phyloP scores from a whole-genome alignment of 2,888 invertebrate genomes.

The Leptothorax acervorum region DNA sequence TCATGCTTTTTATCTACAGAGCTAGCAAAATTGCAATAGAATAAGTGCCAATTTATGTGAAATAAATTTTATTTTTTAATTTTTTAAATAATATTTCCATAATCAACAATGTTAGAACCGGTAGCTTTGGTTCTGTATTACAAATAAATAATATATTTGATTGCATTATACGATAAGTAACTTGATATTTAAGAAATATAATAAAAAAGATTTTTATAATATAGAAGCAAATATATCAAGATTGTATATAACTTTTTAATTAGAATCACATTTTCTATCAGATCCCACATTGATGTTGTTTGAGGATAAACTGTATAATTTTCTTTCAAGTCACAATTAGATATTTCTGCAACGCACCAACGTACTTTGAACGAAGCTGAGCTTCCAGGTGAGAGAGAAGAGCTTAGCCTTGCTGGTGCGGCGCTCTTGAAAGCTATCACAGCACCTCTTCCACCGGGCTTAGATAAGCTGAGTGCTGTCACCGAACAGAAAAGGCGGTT shows the following conservation, averaged over 20 bases:
- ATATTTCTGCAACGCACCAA: constrained; percentile 90
- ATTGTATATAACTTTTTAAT: not conserved
- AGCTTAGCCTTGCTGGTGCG: constrained; percentile 90
- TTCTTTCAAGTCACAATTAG: constrained; percentile 88
- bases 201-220: not conserved
- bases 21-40: not conserved
- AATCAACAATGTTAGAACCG: too few relatives aligned
- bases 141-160: not conserved
- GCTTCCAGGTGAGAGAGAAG: constrained; percentile 88
- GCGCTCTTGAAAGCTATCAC: constrained; percentile 91
- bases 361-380: constrained; percentile 91
- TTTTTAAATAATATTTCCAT: too few relatives aligned
- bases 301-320: not conserved
- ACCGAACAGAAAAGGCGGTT: constrained; percentile 93
- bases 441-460: constrained; percentile 81
- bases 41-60: too few relatives aligned
- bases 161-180: not conserved
- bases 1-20: not conserved
- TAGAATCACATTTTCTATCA: not conserved
- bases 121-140: not conserved
- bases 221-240: not conserved
- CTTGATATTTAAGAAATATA: not conserved
- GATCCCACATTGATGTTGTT: not conserved
- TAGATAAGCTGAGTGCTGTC: constrained; percentile 89
- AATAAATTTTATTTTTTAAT: too few relatives aligned